Conservation (phyloP, 2,113 vertebrate species). For the Cavia aperea region DNA sequence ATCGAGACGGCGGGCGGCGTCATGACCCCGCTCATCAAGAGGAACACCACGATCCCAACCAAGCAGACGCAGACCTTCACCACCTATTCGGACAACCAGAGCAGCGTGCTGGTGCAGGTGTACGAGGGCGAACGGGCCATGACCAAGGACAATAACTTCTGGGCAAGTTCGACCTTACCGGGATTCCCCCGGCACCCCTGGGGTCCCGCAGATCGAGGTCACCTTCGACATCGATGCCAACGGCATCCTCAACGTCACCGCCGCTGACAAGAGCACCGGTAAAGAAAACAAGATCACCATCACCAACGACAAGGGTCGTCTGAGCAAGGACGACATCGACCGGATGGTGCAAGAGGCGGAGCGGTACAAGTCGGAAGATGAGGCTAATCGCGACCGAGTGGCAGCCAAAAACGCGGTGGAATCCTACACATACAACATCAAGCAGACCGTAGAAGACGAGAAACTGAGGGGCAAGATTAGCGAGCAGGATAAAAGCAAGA, state of each 20-base stretch:
- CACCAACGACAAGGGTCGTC: constrained; percentile 84
- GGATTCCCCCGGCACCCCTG: constrained; percentile 81
- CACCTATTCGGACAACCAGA: constrained; percentile 85
- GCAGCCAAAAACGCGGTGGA: constrained; percentile 81
- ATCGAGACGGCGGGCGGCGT: constrained; percentile 84
- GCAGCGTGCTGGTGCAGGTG: constrained; percentile 81
- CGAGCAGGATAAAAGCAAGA: constrained; percentile 81
- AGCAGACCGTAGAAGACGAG: constrained; percentile 82
- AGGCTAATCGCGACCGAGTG: constrained; percentile 79
- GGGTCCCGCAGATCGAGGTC: constrained; percentile 84
- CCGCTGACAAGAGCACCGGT: constrained; percentile 83
- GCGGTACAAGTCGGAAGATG: constrained; percentile 83
- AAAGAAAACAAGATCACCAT: constrained; percentile 87
- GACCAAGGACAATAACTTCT: constrained; percentile 86
- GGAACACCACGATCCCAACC: constrained; percentile 85
- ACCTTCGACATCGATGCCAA: constrained; percentile 86
- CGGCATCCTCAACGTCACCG: constrained; percentile 81
- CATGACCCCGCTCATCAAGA: constrained; percentile 84
- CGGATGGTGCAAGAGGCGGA: constrained; percentile 86
- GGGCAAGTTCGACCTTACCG: constrained; percentile 83
- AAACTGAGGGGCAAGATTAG: constrained; percentile 83
- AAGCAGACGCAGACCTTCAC: constrained; percentile 88
- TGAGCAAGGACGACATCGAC: constrained; percentile 85
- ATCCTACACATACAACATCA: constrained; percentile 83
- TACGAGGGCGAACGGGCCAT: constrained; percentile 82